phyloP scores from a whole-genome alignment of 2,888 invertebrate genomes.

The Caenorhabditis imperialis region DNA sequence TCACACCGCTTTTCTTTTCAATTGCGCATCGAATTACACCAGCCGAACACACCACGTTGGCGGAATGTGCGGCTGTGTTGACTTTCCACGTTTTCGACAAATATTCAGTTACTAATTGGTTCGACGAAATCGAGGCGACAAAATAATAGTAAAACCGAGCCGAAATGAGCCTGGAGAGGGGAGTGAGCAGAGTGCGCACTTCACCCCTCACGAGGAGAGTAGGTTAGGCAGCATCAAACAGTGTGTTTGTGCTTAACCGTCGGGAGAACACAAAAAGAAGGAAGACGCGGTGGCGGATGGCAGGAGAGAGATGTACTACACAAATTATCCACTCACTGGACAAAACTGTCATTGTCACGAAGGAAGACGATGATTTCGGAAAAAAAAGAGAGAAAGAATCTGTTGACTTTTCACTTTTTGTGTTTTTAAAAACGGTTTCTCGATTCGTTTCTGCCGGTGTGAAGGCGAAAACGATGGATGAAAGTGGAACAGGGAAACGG shows the following conservation, averaged over 20 bases:
- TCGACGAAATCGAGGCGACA: neutral
- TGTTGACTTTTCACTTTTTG: constrained; percentile 23
- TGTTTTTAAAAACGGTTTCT: neutral
- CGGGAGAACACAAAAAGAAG: constrained; percentile 4
- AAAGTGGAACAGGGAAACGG: too few species aligned
- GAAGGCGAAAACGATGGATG: neutral
- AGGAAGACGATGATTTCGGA: constrained; percentile 15
- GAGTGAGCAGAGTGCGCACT: constrained; percentile 31
- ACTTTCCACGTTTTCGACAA: too few species aligned
- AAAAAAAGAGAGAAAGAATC: constrained; percentile 17
- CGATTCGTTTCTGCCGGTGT: neutral
- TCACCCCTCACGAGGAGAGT: constrained; percentile 36
- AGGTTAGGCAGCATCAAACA: constrained; percentile 45
- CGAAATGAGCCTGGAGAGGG: constrained; percentile 14
- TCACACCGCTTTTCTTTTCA: constrained; percentile 35
- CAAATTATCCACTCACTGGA: constrained; percentile 42
- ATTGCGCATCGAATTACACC: constrained; percentile 50
- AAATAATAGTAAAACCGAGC: constrained; percentile 39
- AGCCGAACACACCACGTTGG: too few species aligned
- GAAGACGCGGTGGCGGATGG: constrained; percentile 16
- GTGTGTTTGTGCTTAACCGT: constrained; percentile 35
- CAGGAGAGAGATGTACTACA: constrained; percentile 28
- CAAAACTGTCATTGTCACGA: constrained; percentile 8
- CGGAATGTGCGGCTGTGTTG: too few species aligned
- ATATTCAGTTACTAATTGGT: too few species aligned